phyloP scores from a whole-genome alignment of 2,888 invertebrate genomes.

The Willowsia nigromaculata region DNA sequence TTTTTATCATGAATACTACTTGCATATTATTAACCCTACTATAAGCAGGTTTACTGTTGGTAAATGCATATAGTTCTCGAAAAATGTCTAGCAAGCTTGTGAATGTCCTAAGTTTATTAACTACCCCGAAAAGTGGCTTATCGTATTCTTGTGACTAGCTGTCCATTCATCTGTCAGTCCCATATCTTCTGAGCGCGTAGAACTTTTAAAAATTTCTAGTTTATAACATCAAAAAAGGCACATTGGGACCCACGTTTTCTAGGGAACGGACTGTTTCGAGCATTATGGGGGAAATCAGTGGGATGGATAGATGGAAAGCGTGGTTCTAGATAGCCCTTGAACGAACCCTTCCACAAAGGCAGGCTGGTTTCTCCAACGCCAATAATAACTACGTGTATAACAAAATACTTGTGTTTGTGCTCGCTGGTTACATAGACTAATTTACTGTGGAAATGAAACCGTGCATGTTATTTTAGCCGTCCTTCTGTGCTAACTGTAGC shows the following conservation, averaged over 20 bases:
- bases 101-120: not conserved
- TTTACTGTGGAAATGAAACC: too few relatives aligned
- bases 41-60: too few relatives aligned
- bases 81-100: not conserved
- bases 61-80: not conserved
- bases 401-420: too few relatives aligned
- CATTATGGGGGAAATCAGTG: not conserved
- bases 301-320: not conserved
- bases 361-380: not conserved
- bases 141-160: not conserved
- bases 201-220: not conserved
- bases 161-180: constrained; percentile 27
- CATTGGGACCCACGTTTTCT: not conserved
- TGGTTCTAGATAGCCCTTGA: not conserved
- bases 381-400: too few relatives aligned
- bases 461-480: too few relatives aligned
- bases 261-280: not conserved
- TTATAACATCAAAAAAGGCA: constrained; percentile 7
- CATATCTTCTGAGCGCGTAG: not conserved
- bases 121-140: constrained; percentile 8
- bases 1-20: not conserved
- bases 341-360: not conserved
- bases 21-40: not conserved
- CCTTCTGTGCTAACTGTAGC: not conserved
- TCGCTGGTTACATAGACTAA: too few relatives aligned